These are phyloP conservation scores for Aselliscus stoliczkanus DNA, from an alignment of 2,797 vertebrate genomes.

Conservation along the genomic window DNA sequence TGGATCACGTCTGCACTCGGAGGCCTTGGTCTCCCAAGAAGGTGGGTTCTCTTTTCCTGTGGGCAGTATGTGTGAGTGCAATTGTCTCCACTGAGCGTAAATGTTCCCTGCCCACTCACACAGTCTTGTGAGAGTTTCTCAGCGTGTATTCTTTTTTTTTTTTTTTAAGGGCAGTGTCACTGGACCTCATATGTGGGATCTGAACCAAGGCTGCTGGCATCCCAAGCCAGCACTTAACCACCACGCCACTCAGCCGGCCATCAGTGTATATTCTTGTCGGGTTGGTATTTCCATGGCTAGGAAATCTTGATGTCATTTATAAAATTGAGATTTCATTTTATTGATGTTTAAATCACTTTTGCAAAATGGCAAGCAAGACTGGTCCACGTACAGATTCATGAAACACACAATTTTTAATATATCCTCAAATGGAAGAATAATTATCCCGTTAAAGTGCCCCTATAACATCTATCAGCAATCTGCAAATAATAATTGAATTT, in stretches of 20 bases:
- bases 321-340: not conserved
- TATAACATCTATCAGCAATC: not conserved
- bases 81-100: not conserved
- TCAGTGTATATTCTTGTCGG: not conserved
- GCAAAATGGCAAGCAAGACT: slow-evolving; percentile 2
- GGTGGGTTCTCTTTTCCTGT: slow-evolving; percentile 1
- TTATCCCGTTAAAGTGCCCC: not conserved
- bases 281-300: not conserved
- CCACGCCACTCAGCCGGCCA: too few relatives aligned
- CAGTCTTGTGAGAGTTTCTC: not conserved
- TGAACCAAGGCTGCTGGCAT: too few relatives aligned
- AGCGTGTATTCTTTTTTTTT: not conserved
- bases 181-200: too few relatives aligned
- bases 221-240: too few relatives aligned
- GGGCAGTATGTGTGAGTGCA: not conserved
- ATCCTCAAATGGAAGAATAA: not conserved
- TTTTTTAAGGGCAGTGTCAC: too few relatives aligned
- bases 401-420: not conserved
- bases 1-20: slow-evolving; percentile 69
- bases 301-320: not conserved
- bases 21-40: not conserved
- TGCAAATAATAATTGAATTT: not conserved
- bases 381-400: not conserved
- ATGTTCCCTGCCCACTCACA: not conserved
- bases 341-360: not conserved